Percentiles rank a stretch among this genome's conserved stretches.
Evolutionary conservation across 2,797 vertebrate species (phyloP).

Genomic region (Psittacula echo): DNA sequence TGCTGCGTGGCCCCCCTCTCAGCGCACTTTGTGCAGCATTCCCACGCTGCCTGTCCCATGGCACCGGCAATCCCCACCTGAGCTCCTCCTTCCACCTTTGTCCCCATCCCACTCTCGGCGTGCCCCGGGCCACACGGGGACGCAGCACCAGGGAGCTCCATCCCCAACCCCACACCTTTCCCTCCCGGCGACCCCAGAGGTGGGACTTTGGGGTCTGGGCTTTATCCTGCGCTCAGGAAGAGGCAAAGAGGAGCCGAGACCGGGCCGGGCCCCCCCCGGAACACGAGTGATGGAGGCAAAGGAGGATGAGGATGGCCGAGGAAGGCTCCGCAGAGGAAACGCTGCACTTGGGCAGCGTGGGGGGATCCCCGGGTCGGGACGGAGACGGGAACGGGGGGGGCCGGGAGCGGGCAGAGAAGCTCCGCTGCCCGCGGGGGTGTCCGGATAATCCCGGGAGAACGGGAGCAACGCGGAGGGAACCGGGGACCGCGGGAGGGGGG

Average conservation of each 20-base stretch:
- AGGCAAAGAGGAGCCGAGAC: not conserved
- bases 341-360: not conserved
- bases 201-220: not conserved
- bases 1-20: rapidly evolving
- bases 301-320: not conserved
- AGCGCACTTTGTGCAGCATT: not conserved
- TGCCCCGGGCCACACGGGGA: too few species aligned
- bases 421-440: too few species aligned
- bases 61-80: not conserved
- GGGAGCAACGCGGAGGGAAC: too few species aligned
- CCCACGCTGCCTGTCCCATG: not conserved
- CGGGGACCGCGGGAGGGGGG: not conserved
- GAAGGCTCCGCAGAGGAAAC: not conserved
- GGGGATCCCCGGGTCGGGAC: not conserved
- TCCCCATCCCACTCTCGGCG: not conserved
- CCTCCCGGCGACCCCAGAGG: not conserved
- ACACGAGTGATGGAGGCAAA: not conserved
- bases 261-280: rapidly evolving
- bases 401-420: not conserved
- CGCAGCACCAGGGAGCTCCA: not conserved
- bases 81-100: not conserved
- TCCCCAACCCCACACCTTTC: not conserved
- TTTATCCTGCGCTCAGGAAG: not conserved
- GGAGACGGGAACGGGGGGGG: not conserved
- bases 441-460: not conserved